Evolutionary conservation across 2,888 invertebrate genomes (phyloP).

Genomic region (Spicauda simplicius): DNA sequence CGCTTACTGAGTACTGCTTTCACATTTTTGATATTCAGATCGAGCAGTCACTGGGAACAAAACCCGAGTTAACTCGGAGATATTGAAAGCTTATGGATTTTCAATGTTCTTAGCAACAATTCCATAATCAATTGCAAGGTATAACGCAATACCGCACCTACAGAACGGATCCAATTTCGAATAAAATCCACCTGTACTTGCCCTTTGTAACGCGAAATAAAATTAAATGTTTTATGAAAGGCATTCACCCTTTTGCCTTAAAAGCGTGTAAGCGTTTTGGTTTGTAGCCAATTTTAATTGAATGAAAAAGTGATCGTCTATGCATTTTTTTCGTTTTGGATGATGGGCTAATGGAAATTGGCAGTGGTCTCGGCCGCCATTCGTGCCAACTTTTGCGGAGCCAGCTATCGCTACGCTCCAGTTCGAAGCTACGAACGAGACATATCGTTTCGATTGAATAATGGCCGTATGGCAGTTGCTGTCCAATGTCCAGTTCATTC

Average conservation of each 20-base stretch:
- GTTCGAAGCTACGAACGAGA: slow-evolving; percentile 72
- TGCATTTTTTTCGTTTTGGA: slow-evolving; percentile 83
- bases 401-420: slow-evolving; percentile 81
- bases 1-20: slow-evolving; percentile 80
- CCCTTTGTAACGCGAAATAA: slow-evolving; percentile 38
- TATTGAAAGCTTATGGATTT: slow-evolving; percentile 85
- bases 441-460: slow-evolving; percentile 82
- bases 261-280: slow-evolving; percentile 51
- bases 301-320: slow-evolving; percentile 84
- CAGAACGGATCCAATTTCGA: slow-evolving; percentile 20
- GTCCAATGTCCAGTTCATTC: slow-evolving; percentile 54
- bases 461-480: slow-evolving; percentile 77
- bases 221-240: slow-evolving; percentile 45
- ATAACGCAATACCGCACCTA: slow-evolving; percentile 25
- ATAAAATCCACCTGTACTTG: slow-evolving; percentile 46
- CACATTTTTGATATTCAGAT: slow-evolving; percentile 84
- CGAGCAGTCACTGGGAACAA: slow-evolving; percentile 79
- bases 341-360: slow-evolving; percentile 85
- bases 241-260: slow-evolving; percentile 46
- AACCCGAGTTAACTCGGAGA: slow-evolving; percentile 80
- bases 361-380: slow-evolving; percentile 77
- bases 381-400: slow-evolving; percentile 83
- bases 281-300: slow-evolving; percentile 82
- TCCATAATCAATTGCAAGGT: slow-evolving; percentile 63
- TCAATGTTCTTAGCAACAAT: slow-evolving; percentile 73